These are phyloP conservation scores for Ips nitidus DNA, from an alignment of 1,140 invertebrate genomes.

Conservation along the genomic window DNA sequence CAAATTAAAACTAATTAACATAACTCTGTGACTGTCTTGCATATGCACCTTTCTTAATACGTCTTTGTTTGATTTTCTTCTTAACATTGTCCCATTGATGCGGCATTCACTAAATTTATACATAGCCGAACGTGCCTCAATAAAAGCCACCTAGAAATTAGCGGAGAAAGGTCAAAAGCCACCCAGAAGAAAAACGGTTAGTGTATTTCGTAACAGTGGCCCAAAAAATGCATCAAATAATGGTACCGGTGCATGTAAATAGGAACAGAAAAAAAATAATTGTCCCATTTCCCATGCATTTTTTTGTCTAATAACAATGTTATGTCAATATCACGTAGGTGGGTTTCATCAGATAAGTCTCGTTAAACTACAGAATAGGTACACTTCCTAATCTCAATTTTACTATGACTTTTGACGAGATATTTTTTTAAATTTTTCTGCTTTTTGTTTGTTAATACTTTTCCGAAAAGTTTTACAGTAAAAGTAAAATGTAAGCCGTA, in stretches of 20 bases:
- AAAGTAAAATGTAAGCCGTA: too few relatives aligned
- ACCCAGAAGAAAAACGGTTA: neutral
- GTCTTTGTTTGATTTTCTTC: conserved; percentile 30
- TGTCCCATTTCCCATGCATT: conserved; percentile 33
- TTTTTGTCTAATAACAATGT: conserved; percentile 15
- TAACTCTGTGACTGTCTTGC: conserved; percentile 27
- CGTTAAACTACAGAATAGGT: conserved; percentile 9
- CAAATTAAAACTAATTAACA: conserved; percentile 36
- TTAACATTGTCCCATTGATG: conserved; percentile 33
- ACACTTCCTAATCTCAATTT: too few relatives aligned
- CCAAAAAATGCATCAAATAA: too few relatives aligned
- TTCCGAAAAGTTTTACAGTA: too few relatives aligned
- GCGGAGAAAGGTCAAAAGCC: neutral
- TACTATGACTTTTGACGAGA: too few relatives aligned
- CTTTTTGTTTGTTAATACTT: too few relatives aligned
- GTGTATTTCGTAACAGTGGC: too few relatives aligned
- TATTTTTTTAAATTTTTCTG: too few relatives aligned
- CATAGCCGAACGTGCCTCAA: neutral
- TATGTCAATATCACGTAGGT: conserved; percentile 27
- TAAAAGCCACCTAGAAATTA: neutral
- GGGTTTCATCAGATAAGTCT: conserved; percentile 24
- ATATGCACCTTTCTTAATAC: conserved; percentile 33
- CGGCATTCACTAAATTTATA: conserved; percentile 3
- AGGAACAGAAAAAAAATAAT: conserved; percentile 21
- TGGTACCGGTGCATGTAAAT: too few relatives aligned